Evolutionary conservation across 2,797 vertebrate species (phyloP), one percentile per base, ranked within the genome.

Genomic region (Varecia variegata): DNA sequence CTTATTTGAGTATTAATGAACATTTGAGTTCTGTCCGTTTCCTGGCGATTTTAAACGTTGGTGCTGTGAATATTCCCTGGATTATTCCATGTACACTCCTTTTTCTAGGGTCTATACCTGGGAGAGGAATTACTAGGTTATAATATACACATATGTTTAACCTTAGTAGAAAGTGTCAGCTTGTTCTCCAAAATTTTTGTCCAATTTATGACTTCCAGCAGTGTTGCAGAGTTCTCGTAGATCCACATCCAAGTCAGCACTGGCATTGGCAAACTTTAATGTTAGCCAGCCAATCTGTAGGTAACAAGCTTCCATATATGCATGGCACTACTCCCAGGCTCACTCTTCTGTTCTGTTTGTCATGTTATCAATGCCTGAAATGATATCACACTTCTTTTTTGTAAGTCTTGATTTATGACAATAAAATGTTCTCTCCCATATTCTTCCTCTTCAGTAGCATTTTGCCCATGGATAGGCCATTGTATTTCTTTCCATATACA

Each of bases 51-150:
- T 5, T 32, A 71, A 92, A 35, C 13, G 30, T 70, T 45, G 13
- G 65, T 58, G n/a, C 52, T 32, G 15, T 30, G 7, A 43, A 73
- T 71, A 76, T 47, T 67, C 10, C 18, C 21, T 20, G 12, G 2
- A 21, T 65, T 38, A 65, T 45, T 45, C 43, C 11, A 25, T 10
- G 11, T 1, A 0, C 12, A 35, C 7, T 67, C 7, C 0, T 43
- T 25, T 74, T 45, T 32, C 68, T 40, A 21, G 67, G 47, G 17
- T 27, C 7, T 52, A 0, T 11, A 71, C 17, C 15, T 54, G 10
- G 15, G 25, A 30, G 60, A 32, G 20, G 43, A 68, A 65, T 38
- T 13, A 35, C 25, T 50, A 23, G 13, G 0, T 50, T 43, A 9
- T 50, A 5, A 12, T 43, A 50, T 60, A 20, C 30, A 6, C 15